Base-by-base conservation (phyloP, 2,113 vertebrate species). In the Eulemur macaco region DNA sequence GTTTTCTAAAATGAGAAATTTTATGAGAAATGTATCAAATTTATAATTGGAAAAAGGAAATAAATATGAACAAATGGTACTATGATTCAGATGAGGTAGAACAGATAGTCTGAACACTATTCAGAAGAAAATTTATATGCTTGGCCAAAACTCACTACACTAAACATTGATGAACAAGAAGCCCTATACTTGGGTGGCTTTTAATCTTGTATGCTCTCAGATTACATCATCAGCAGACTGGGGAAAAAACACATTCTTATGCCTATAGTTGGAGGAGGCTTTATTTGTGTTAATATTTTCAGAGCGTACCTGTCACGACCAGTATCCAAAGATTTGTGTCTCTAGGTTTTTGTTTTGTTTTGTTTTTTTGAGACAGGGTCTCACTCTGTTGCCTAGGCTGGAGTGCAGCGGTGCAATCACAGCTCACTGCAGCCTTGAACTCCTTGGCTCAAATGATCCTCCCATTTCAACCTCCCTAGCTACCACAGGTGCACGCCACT, bases 111-210 rank as follows among this genome's bases (percentile, higher is more conserved):
- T 39, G 21, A 37, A 78, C 27, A 17, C 31, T 77, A 12, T 68
- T 89, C n/a, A 73, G n/a, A 94, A 97, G 80, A 96, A 87, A 87
- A 87, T 63, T 63, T n/a, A 84, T 42, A 74, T 54, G 92, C 29
- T 39, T 84, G 39, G 8, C 50, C 77, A 93, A 77, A 87, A 84
- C 18, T 34, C 11, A 47, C 47, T 39, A 37, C 21, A 86, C 25
- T 85, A 77, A 58, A 86, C 11, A 84, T 1, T 23, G 15, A 54
- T 18, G 31, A 85, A 56, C 64, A 86, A 69, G 54, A 39, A 91
- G 21, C 4, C 31, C 63, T 42, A 29, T 4, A 83, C 12, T 7
- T 37, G 15, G 20, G 47, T 7, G 14, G 25, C 17, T 42, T 89
- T 21, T 10, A 5, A 31, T 87, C 21, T 96, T 42, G 60, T 6